These are phyloP conservation scores for Hippocampus guttulatus DNA, from an alignment of 2,113 vertebrate species.

Conservation along the genomic window DNA sequence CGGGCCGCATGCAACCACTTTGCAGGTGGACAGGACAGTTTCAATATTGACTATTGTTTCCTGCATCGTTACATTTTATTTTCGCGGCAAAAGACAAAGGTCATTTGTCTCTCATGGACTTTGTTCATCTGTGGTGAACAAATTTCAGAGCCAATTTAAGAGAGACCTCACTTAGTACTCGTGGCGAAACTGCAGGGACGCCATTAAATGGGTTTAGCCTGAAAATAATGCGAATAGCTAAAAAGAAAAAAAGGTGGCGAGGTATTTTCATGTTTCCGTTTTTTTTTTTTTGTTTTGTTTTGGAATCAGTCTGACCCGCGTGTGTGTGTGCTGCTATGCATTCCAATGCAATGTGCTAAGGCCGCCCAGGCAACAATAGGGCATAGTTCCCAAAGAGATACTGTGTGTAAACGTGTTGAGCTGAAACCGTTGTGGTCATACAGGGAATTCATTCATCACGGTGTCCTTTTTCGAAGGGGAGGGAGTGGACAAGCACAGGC, in stretches of 20 bases:
- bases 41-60: no score
- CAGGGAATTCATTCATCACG: slow-evolving; percentile 42
- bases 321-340: slow-evolving; percentile 37
- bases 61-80: no score
- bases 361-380: slow-evolving; percentile 57
- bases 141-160: not conserved
- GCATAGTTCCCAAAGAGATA: slow-evolving; percentile 52
- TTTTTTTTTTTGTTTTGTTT: slow-evolving; percentile 54
- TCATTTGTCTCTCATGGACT: no score
- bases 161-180: not conserved
- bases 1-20: no score
- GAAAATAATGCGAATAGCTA: not conserved
- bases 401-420: slow-evolving; percentile 29
- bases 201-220: not conserved
- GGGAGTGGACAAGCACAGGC: not conserved
- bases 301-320: slow-evolving; percentile 36
- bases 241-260: no score
- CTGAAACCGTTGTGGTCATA: slow-evolving; percentile 15
- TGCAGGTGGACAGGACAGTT: no score
- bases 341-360: slow-evolving; percentile 60
- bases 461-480: slow-evolving; percentile 7
- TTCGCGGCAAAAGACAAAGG: no score
- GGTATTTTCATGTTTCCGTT: slow-evolving; percentile 17
- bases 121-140: not conserved
- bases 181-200: not conserved